These are phyloP conservation scores for Camponotus floridanus DNA, from an alignment of 1,140 invertebrate species.

Conservation along the genomic window DNA sequence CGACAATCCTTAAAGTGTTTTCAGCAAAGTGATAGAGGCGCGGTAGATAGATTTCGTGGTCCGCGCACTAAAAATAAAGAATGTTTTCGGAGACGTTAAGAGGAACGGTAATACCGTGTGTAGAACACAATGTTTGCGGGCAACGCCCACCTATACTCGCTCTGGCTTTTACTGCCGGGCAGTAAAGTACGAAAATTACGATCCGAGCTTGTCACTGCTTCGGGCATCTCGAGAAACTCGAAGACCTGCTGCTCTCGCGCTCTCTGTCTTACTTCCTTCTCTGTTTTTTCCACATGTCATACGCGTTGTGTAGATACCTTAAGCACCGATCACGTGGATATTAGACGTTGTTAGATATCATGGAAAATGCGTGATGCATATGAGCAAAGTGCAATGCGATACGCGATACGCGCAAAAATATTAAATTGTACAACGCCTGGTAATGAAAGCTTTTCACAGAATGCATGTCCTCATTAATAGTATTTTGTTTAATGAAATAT, in stretches of 20 bases:
- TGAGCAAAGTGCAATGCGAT: slow-evolving; percentile 40
- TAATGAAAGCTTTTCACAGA: slow-evolving; percentile 27
- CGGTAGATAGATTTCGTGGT: slow-evolving; percentile 48
- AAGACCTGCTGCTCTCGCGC: slow-evolving; percentile 49
- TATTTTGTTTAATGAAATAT: not conserved
- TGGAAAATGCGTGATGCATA: slow-evolving; percentile 43
- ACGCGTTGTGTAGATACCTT: slow-evolving; percentile 18
- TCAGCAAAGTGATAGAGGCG: slow-evolving; percentile 6
- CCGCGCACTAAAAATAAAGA: slow-evolving; percentile 77
- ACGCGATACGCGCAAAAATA: slow-evolving; percentile 42
- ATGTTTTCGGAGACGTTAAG: slow-evolving; percentile 69
- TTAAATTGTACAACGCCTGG: slow-evolving; percentile 30
- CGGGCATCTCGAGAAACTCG: slow-evolving; percentile 73
- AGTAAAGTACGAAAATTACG: slow-evolving; percentile 82
- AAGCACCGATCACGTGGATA: slow-evolving; percentile 23
- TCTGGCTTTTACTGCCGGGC: slow-evolving; percentile 79
- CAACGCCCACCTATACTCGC: slow-evolving; percentile 79
- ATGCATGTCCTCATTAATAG: not conserved
- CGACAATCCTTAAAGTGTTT: slow-evolving; percentile 20
- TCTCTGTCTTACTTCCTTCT: slow-evolving; percentile 6
- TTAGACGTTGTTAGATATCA: slow-evolving; percentile 34
- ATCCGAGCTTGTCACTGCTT: slow-evolving; percentile 82
- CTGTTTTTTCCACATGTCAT: not conserved
- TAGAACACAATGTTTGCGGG: slow-evolving; percentile 81
- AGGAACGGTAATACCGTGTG: slow-evolving; percentile 66